phyloP scores from a whole-genome alignment of 2,888 invertebrate genomes.

The Pristionchus fissidentatus region DNA sequence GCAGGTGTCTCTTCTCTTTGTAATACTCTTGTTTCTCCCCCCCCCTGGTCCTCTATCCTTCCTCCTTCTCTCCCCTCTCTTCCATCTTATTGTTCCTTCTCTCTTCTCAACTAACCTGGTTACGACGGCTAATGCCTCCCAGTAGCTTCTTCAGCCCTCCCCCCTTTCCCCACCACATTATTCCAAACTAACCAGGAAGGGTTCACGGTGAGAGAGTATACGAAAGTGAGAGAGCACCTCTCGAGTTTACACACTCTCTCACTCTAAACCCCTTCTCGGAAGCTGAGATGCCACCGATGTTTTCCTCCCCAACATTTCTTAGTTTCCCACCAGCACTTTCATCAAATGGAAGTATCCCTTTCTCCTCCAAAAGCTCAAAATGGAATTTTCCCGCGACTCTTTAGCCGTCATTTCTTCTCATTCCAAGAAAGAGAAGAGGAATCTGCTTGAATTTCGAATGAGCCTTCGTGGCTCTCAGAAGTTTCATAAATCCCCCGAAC shows the following conservation, averaged over 20 bases:
- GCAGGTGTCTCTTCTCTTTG: not conserved
- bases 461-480: not conserved
- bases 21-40: not conserved
- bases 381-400: conserved; percentile 10
- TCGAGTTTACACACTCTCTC: too few species aligned
- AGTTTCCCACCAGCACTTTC: conserved; percentile 16
- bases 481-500: not conserved
- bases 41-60: conserved; percentile 3
- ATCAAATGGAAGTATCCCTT: not conserved
- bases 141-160: too few species aligned
- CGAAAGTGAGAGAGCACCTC: too few species aligned
- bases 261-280: too few species aligned
- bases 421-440: not conserved
- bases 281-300: too few species aligned
- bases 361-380: not conserved
- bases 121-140: too few species aligned
- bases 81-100: not conserved
- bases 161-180: too few species aligned
- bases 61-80: not conserved
- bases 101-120: too few species aligned
- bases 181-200: too few species aligned
- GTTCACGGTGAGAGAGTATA: too few species aligned
- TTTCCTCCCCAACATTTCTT: too few species aligned
- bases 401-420: not conserved
- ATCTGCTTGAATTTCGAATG: not conserved